Conservation (phyloP, 2,888 invertebrate species). For the Plagiodera versicolora region DNA sequence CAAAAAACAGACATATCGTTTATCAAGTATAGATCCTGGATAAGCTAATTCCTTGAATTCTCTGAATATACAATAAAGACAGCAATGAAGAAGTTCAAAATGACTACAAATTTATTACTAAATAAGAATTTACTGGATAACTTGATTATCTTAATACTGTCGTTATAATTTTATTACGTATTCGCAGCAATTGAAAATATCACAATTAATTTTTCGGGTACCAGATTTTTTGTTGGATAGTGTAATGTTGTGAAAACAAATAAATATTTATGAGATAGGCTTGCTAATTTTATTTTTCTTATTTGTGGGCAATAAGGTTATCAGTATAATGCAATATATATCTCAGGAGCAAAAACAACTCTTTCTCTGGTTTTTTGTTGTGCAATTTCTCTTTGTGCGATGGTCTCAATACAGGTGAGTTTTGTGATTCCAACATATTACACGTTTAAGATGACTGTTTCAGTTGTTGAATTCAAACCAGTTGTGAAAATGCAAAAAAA, state of each 20-base stretch:
- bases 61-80: too few species aligned
- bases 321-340: slow-evolving; percentile 3
- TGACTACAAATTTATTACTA: too few species aligned
- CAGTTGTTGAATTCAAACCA: slow-evolving; percentile 18
- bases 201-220: background rate
- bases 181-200: too few species aligned
- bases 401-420: slow-evolving; percentile 7
- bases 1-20: too few species aligned
- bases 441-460: slow-evolving; percentile 14
- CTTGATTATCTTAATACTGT: too few species aligned
- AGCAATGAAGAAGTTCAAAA: too few species aligned
- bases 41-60: too few species aligned
- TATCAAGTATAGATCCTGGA: too few species aligned
- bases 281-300: slow-evolving; percentile 6
- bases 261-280: slow-evolving; percentile 4
- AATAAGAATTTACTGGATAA: too few species aligned
- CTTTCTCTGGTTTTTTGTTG: background rate
- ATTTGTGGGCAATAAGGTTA: slow-evolving; percentile 13
- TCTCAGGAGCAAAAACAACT: background rate
- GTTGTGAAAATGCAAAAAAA: slow-evolving; percentile 22
- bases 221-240: background rate
- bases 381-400: background rate
- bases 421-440: background rate
- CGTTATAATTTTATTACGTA: too few species aligned
- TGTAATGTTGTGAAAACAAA: slow-evolving; percentile 5